Evolutionary conservation across 2,113 vertebrate species (phyloP), one percentile per base, ranked within the genome.

Genomic region (Hystrix brachyura): DNA sequence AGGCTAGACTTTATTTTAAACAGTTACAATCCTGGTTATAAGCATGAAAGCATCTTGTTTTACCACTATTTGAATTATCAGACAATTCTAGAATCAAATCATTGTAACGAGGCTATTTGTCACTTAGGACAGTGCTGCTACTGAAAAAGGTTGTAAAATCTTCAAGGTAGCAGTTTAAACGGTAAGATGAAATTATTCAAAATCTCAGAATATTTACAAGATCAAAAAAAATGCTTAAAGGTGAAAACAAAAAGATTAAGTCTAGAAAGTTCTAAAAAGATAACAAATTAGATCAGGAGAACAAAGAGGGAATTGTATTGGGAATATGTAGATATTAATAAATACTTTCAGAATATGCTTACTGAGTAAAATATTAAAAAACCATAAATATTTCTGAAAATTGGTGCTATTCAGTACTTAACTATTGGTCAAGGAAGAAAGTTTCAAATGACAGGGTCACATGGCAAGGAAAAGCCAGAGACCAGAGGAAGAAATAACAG

Each of bases 61-160:
- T 51, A 72, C 1, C 57, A 96, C 38, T 60, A 6, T 91, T 23
- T 38, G 90, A 96, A 53, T 97, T 93, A 84, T 1, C 62, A 84
- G 53, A 94, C 86, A 97, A 96, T 46, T 82, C 67, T 92, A 79
- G 74, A 97, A 69, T 71, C 55, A 94, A 96, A 92, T 65, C 25
- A 51, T 13, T 88, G 14, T 60, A 94, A 81, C 46, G 46, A 96
- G 12, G 14, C 25, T 60, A 64, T 62, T 71, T 87, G 19, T 51
- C 57, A 79, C 2, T 71, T 3, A 89, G 32, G 48, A 55, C 82
- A 46, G 91, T 10, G 38, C 15, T 88, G 48, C 48, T 29, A 80
- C 18, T 92, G 82, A 85, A 87, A 29, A 90, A 2, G 14, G 43
- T 60, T n/a, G 65, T 94, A 97, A 78, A 46, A 79, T 2, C 17